Percentiles rank a stretch among this genome's conserved stretches.
These are phyloP conservation scores for Drosophila rhopaloa DNA, from an alignment of 1,140 invertebrate genomes.

Conservation along the genomic window DNA sequence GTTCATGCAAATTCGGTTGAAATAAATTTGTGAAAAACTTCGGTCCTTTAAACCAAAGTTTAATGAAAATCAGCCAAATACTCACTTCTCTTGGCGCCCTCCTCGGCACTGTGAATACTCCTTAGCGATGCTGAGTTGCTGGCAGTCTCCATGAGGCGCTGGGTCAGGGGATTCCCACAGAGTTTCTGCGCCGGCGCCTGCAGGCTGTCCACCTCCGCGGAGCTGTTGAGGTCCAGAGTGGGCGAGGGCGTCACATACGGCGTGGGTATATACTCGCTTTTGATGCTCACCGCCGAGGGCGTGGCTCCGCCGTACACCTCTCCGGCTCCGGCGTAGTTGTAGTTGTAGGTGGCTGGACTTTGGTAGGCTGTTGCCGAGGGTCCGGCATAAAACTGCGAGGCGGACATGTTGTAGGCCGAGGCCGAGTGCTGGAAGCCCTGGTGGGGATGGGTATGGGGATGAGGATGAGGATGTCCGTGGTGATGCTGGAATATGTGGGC, in stretches of 20 bases:
- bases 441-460: slow-evolving; percentile 21
- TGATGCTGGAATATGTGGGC: slow-evolving; percentile 62
- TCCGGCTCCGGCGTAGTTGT: slow-evolving; percentile 48
- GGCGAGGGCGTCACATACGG: slow-evolving; percentile 82
- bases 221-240: slow-evolving; percentile 79
- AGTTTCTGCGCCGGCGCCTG: slow-evolving; percentile 54
- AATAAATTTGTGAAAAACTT: too few relatives aligned
- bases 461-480: slow-evolving; percentile 42
- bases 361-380: slow-evolving; percentile 56
- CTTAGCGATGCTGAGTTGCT: slow-evolving; percentile 41
- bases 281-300: slow-evolving; percentile 41
- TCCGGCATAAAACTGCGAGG: slow-evolving; percentile 66
- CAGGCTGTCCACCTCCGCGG: slow-evolving; percentile 70
- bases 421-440: slow-evolving; percentile 52
- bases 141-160: slow-evolving; percentile 53
- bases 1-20: too few relatives aligned
- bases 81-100: slow-evolving; percentile 66
- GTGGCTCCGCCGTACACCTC: slow-evolving; percentile 48
- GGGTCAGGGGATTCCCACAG: slow-evolving; percentile 28
- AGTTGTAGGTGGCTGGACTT: slow-evolving; percentile 56
- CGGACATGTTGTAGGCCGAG: slow-evolving; percentile 61
- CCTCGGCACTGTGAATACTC: slow-evolving; percentile 33
- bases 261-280: slow-evolving; percentile 78
- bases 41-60: too few relatives aligned
- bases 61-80: slow-evolving; percentile 1